A percentile compares a stretch with the other conserved stretches of the same genome.
phyloP scores from a whole-genome alignment of 1,140 invertebrate species.

The Ceratina australensis region DNA sequence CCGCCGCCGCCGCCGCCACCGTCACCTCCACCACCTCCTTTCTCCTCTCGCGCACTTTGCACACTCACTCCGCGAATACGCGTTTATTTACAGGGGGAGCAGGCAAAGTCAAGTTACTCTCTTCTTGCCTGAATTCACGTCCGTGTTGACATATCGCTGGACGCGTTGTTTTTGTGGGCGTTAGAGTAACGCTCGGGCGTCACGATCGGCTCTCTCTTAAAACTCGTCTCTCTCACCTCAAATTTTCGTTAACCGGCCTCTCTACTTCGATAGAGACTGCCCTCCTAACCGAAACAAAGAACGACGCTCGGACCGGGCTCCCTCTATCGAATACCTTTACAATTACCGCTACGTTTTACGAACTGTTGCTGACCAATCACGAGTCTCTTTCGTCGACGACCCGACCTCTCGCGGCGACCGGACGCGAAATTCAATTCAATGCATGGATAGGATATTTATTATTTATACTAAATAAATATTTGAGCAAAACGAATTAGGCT shows the following conservation, averaged over 20 bases:
- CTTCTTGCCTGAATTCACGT: conserved; percentile 50
- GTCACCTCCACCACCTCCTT: conserved; percentile 47
- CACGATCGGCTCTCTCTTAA: conserved; percentile 17
- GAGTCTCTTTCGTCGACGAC: not conserved
- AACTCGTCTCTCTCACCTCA: conserved; percentile 27
- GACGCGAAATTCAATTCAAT: conserved; percentile 27
- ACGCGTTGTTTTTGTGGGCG: conserved; percentile 33
- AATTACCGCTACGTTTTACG: conserved; percentile 5
- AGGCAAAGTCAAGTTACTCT: conserved; percentile 21
- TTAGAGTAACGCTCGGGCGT: conserved; percentile 42
- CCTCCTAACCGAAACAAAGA: conserved; percentile 78
- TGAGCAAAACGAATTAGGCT: not conserved
- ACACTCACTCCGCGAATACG: conserved; percentile 56
- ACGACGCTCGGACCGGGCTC: conserved; percentile 74
- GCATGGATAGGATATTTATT: conserved; percentile 20
- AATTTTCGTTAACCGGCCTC: conserved; percentile 70
- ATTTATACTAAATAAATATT: conserved; percentile 2
- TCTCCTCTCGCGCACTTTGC: conserved; percentile 57
- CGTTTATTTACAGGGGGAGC: conserved; percentile 60
- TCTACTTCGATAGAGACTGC: conserved; percentile 73
- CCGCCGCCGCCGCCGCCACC: conserved; percentile 38
- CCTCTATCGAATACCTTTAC: conserved; percentile 44
- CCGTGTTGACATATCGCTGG: conserved; percentile 47
- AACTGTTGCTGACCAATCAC: conserved; percentile 42
- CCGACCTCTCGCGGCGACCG: conserved; percentile 43